These are phyloP conservation scores for Pseudochromis fuscus DNA, from an alignment of 2,797 vertebrate species.

Conservation along the genomic window DNA sequence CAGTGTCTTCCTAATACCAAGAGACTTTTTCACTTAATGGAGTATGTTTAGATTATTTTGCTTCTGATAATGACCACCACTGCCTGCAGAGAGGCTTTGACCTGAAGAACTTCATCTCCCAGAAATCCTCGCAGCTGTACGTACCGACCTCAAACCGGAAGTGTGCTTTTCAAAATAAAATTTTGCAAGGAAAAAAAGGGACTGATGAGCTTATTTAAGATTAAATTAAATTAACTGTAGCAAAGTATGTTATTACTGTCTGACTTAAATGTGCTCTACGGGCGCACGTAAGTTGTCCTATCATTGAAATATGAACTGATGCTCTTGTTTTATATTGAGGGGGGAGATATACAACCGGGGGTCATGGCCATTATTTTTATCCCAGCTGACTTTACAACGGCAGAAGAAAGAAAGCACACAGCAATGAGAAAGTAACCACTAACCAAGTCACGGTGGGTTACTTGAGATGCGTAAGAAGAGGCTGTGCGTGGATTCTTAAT, in stretches of 20 bases:
- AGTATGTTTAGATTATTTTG: background rate
- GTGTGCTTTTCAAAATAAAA: conserved; percentile 1
- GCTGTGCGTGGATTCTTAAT: background rate
- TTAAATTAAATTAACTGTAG: too few relatives aligned
- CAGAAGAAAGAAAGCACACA: conserved; percentile 5
- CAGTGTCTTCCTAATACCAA: too few relatives aligned
- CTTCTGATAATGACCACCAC: too few relatives aligned
- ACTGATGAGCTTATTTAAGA: background rate
- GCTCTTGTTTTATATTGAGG: conserved; percentile 41
- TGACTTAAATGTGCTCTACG: background rate
- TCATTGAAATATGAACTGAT: background rate
- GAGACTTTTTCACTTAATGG: too few relatives aligned
- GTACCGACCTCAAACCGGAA: conserved; percentile 26
- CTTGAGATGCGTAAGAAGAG: background rate
- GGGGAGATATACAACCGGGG: conserved; percentile 17
- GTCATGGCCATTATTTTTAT: conserved; percentile 1
- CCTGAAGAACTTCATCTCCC: conserved; percentile 52
- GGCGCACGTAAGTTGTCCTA: fast-evolving
- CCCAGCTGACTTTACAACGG: conserved; percentile 7
- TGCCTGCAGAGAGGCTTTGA: fast-evolving
- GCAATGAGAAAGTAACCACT: conserved; percentile 15
- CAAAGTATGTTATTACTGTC: fast-evolving
- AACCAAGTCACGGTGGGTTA: background rate
- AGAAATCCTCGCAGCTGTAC: background rate
- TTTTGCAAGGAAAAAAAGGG: background rate